Evolutionary conservation across 2,888 invertebrate species (phyloP), one percentile per base, ranked within the genome.

Genomic region (Sussaba pulchella): DNA sequence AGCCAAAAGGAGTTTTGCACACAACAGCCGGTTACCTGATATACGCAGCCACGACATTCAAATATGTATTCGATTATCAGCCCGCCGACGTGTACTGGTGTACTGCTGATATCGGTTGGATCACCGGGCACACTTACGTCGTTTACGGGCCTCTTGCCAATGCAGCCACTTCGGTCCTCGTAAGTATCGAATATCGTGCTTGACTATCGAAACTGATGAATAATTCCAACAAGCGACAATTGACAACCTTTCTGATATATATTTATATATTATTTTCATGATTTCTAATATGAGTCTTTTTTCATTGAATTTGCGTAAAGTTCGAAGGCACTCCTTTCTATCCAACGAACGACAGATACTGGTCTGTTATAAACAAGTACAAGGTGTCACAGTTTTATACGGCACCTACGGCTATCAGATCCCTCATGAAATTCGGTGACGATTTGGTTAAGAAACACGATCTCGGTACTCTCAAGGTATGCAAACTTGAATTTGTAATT

Each of bases 281-380:
- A n/a, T n/a, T n/a, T n/a, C n/a, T n/a, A n/a, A 43, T 59, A 5
- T 19, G 14, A 69, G 17, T 10, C n/a, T 41, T 45, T 70, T n/a
- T 43, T 43, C 52, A 64, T 14, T 41, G 36, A 17, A 57, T 79
- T 83, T 77, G 84, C 81, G 91, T 93, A 19, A 92, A 98, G 97
- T 98, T 98, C 92, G 99, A 99, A 93, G 99, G 99, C 5, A 97
- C 98, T 0, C 99, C 99, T 0, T 98, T 98, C 91, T 97, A 97
- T 92, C 99, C 99, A 1, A 95, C 96, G 82, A 97, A 98, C 88
- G 97, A 98, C 89, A 95, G 99, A 72, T 98, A 97, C 92, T 99
- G 99, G 99, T 93, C 95, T 8, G 94, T 99, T 8, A 94, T 98
- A 79, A 97, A 98, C 88, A 99, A 99, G 91, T 99, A 99, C 93